These are phyloP conservation scores for Propithecus coquereli DNA, from an alignment of 2,113 vertebrate genomes.

Conservation along the genomic window DNA sequence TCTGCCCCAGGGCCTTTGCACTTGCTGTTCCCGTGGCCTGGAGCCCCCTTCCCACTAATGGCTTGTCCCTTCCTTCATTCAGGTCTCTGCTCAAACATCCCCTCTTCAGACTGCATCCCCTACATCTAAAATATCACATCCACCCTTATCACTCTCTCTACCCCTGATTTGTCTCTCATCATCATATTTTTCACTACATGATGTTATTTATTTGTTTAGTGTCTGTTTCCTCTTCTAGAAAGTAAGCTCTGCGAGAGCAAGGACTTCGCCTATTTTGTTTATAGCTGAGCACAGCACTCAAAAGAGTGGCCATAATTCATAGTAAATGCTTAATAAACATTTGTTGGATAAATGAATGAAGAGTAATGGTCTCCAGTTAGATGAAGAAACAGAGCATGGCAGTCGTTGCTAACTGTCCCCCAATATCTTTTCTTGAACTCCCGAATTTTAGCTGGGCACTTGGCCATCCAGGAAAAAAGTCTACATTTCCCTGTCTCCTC, in stretches of 20 bases:
- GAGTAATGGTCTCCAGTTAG: neutral
- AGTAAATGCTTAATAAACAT: neutral
- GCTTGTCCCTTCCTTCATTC: neutral
- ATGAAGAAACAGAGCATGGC: neutral
- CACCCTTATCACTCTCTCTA: neutral
- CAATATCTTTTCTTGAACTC: neutral
- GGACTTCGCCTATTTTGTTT: neutral
- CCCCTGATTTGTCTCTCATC: neutral
- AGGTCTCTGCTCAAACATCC: neutral
- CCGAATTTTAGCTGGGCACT: neutral
- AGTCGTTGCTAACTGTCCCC: neutral
- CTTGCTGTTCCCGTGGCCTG: neutral
- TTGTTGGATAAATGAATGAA: neutral
- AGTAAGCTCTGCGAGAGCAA: neutral
- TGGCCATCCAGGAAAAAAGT: neutral
- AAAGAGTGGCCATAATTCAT: neutral
- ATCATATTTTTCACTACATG: neutral
- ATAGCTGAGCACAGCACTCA: neutral
- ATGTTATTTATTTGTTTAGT: neutral
- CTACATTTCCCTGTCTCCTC: neutral
- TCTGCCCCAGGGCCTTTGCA: neutral
- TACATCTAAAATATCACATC: neutral
- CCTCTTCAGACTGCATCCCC: neutral
- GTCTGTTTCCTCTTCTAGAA: neutral
- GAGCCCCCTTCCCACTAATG: neutral